A percentile compares a stretch with the other conserved stretches of the same genome.
phyloP scores from a whole-genome alignment of 2,113 vertebrate species.

The Psittacara wagleri region DNA sequence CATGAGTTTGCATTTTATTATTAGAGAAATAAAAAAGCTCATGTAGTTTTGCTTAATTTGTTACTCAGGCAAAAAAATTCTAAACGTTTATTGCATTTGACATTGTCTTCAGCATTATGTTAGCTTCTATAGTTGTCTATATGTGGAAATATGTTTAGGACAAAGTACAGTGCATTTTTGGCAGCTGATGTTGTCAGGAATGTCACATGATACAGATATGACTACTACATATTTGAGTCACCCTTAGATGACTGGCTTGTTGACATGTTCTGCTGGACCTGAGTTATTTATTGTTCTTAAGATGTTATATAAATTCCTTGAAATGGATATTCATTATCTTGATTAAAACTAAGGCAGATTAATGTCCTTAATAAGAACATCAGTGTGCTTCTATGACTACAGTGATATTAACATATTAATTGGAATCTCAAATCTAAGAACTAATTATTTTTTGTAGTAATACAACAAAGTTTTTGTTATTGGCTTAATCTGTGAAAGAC shows the following conservation, averaged over 20 bases:
- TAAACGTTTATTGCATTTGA: background rate
- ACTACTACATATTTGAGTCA: background rate
- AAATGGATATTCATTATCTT: background rate
- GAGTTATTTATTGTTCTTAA: slow-evolving; percentile 13
- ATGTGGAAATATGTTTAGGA: background rate
- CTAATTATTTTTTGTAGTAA: background rate
- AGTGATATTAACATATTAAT: slow-evolving; percentile 3
- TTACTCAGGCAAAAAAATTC: background rate
- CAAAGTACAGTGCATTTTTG: background rate
- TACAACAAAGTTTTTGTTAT: background rate
- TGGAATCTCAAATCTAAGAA: background rate
- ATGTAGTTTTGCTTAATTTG: background rate
- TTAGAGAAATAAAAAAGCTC: background rate
- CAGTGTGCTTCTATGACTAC: background rate
- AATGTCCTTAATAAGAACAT: background rate
- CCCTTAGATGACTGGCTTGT: background rate
- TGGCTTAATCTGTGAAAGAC: background rate
- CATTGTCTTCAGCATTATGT: background rate
- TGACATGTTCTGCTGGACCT: background rate
- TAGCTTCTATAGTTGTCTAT: background rate
- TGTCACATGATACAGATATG: background rate
- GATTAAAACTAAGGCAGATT: background rate
- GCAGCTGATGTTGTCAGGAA: background rate
- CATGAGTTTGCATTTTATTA: background rate
- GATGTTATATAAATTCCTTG: slow-evolving; percentile 23